These are phyloP conservation scores for Molossus alvarezi DNA, from an alignment of 2,797 vertebrate genomes.

Conservation along the genomic window DNA sequence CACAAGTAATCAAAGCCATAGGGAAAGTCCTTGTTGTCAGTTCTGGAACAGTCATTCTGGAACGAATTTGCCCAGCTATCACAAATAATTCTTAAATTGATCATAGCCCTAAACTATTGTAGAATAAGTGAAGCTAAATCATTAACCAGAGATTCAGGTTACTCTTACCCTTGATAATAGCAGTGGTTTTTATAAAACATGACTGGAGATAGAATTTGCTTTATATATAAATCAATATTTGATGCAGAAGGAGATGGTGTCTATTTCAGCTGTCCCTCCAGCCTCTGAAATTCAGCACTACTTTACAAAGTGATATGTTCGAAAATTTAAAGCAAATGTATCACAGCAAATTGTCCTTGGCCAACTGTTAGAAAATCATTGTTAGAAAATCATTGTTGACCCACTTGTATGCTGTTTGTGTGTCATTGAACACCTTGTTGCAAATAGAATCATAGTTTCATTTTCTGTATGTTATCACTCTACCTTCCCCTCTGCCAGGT, in stretches of 20 bases:
- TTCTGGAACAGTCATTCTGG: conserved; percentile 69
- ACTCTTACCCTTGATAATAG: not conserved
- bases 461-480: not conserved
- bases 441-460: not conserved
- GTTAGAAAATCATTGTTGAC: conserved; percentile 17
- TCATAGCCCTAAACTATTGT: conserved; percentile 44
- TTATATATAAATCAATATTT: not conserved
- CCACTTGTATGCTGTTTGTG: not conserved
- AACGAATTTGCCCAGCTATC: conserved; percentile 70
- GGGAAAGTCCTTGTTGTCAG: conserved; percentile 51
- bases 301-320: not conserved
- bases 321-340: conserved; percentile 51
- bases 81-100: conserved; percentile 77
- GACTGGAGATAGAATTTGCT: not conserved
- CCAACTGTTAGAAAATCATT: not conserved
- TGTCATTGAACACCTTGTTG: not conserved
- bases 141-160: conserved; percentile 70
- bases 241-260: not conserved
- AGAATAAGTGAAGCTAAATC: conserved; percentile 68
- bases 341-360: conserved; percentile 6
- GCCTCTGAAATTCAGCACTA: not conserved
- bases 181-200: conserved; percentile 58
- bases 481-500: conserved; percentile 15
- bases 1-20: conserved; percentile 66
- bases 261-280: not conserved